phyloP scores from a whole-genome alignment of 2,113 vertebrate genomes.

The Mesembrinibis cayennensis region DNA sequence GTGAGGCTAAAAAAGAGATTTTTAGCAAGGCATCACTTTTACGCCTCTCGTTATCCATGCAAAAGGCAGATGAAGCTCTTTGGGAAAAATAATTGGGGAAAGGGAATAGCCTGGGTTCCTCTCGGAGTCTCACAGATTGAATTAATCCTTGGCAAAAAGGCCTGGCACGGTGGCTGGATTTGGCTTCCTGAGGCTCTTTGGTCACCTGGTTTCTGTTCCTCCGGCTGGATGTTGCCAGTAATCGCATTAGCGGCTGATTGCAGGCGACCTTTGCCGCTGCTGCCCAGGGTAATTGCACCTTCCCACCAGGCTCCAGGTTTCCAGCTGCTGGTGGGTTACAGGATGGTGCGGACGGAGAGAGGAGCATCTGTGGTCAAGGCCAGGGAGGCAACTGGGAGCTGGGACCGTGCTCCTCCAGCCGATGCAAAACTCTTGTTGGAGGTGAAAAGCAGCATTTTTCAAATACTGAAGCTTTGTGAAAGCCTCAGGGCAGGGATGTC shows the following conservation, averaged over 20 bases:
- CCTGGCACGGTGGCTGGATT: background rate
- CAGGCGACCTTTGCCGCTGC: background rate
- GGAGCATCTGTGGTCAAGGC: background rate
- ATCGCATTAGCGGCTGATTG: background rate
- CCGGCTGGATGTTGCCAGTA: background rate
- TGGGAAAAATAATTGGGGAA: background rate
- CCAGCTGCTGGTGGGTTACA: background rate
- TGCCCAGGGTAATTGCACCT: background rate
- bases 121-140: background rate
- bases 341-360: background rate
- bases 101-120: background rate
- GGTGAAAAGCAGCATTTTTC: background rate
- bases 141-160: background rate
- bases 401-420: fast-evolving
- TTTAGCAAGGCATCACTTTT: background rate
- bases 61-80: fast-evolving
- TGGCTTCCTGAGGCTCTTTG: background rate
- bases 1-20: background rate
- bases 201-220: background rate
- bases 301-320: background rate
- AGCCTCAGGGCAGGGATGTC: background rate
- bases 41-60: background rate
- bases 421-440: fast-evolving
- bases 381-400: background rate
- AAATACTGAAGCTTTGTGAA: background rate